Percentiles rank a stretch among this genome's conserved stretches.
These are phyloP conservation scores for Rhizomys pruinosus DNA, from an alignment of 2,113 vertebrate genomes.

Conservation along the genomic window DNA sequence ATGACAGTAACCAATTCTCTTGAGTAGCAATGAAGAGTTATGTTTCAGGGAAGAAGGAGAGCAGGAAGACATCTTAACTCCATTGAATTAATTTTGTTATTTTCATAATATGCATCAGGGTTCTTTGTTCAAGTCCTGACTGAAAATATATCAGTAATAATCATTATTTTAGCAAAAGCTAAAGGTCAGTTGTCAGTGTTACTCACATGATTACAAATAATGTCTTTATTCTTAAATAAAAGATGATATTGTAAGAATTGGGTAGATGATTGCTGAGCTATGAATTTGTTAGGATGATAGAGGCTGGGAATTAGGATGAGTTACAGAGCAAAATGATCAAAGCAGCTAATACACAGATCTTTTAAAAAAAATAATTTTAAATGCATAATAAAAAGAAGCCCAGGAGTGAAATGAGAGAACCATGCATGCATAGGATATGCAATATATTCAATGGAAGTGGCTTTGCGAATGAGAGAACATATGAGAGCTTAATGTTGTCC, in stretches of 20 bases:
- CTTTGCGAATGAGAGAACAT: background rate
- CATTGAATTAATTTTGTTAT: background rate
- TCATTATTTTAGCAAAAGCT: slow-evolving; percentile 32
- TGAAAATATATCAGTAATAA: slow-evolving; percentile 22
- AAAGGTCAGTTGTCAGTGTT: background rate
- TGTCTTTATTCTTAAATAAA: slow-evolving; percentile 40
- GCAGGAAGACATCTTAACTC: background rate
- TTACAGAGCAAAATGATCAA: background rate
- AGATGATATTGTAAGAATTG: background rate
- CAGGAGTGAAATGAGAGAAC: background rate
- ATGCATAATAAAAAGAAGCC: background rate
- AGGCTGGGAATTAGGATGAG: background rate
- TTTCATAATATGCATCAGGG: background rate
- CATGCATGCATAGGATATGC: rapidly evolving
- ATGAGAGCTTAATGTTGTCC: background rate
- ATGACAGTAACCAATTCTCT: background rate
- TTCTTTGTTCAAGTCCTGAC: background rate
- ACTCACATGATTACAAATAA: background rate
- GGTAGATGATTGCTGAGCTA: background rate
- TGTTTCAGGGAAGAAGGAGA: background rate
- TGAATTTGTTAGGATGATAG: background rate
- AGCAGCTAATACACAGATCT: background rate
- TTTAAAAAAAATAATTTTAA: no score
- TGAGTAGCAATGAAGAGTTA: background rate
- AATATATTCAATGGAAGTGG: background rate